Base-by-base conservation (phyloP, 2,888 invertebrate species). In the Microctonus hyperodae region DNA sequence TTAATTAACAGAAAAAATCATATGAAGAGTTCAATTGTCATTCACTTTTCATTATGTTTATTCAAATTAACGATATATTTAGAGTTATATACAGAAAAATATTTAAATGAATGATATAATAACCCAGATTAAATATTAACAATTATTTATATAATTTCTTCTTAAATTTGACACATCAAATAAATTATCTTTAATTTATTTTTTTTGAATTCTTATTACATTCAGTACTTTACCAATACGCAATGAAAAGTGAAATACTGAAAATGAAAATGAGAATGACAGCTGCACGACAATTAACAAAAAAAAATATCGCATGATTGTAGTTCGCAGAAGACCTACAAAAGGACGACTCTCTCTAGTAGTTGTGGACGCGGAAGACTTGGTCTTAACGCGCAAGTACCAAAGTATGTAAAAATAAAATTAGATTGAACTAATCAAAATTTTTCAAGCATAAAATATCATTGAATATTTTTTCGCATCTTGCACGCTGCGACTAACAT, bases 311-410 rank as follows among this genome's bases (percentile, higher is more conserved):
- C 74, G 79, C 80, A 80, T 78, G 77, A 75, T 84, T 83, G 75
- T 84, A 85, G 85, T 85, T 81, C 83, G 84, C 73, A 79, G 80
- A 72, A 81, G 80, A 76, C 80, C 79, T 66, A 79, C 83, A 50
- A 81, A 83, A 72, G 86, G 85, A 73, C 78, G 72, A 66, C 81
- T 86, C 69, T 72, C 69, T 69, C 74, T 85, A 75, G 78, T 83
- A 75, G 78, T 85, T 68, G 75, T 81, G 72, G 82, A 84, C 75
- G 85, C 84, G 63, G 84, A 81, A 77, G 80, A 83, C 71, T 78
- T 83, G 70, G 65, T 72, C 67, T 73, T 75, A 69, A 48, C 68
- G 53, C 78, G 75, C 65, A 78, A 76, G 83, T 78, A 78, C 80
- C 83, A 78, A 70, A 53, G 51, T 51, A 58, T 40, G 22, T 63